Evolutionary conservation across 1,140 invertebrate species (phyloP), one percentile per base, ranked within the genome.

Genomic region (Paralvinella palmiformis): DNA sequence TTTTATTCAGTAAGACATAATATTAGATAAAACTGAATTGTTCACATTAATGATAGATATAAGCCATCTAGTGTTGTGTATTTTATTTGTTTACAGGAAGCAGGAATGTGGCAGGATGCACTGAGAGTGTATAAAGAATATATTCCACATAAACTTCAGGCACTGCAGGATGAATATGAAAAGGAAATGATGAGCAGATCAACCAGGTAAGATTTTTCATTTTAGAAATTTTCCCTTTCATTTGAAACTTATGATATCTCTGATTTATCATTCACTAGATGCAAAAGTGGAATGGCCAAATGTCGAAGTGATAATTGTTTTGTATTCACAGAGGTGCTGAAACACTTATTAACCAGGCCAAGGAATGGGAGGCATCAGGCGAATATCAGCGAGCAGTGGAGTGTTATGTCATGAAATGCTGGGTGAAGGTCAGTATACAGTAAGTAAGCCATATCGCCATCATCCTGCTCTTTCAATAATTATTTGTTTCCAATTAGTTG

Each of bases 71-170:
- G n/a, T 20, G 10, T n/a, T n/a, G 44, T 48, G 20, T 48, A 48
- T n/a, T 48, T 48, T 48, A 24, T 48, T 48, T 48, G 44, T 24
- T n/a, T 67, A 6, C 68, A 88, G 85, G 87, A 88, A 67, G 84
- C 83, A 75, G 89, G 88, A 27, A 88, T 97, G 86, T 98, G 92
- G 91, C 88, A 91, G 15, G 96, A 99, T 75, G 96, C 96, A 0
- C 82, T 97, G 35, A 85, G 94, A 63, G 90, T 98, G 1, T 95
- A 94, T 69, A 89, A 92, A 69, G 94, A 98, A 75, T 97, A 98
- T 74, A 77, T 94, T 3, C 96, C 96, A 0, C 86, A 89, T 66
- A 87, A 89, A 60, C 80, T 95, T 53, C 84, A 86, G 17, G 84
- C 87, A 29, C 72, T 96, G 2, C 86, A 88, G 75, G 82, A 82